Evolutionary conservation across 2,888 invertebrate genomes (phyloP), one percentile per base, ranked within the genome.

Genomic region (Sesia apiformis): DNA sequence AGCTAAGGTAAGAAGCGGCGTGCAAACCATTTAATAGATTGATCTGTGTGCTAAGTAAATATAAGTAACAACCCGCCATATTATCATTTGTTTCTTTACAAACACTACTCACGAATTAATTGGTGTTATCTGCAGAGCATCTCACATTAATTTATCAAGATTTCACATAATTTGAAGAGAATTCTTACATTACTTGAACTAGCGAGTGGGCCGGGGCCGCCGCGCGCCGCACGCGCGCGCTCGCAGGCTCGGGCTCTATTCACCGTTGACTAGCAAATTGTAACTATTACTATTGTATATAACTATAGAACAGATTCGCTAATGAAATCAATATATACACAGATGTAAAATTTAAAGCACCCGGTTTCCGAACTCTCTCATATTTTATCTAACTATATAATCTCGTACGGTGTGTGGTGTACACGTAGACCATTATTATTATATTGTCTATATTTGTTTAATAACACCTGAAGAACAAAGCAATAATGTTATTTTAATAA

Each of bases 321-420:
- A 86, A 85, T 74, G 74, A 84, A 87, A 82, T 76, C 71, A 84
- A 79, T 79, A 79, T 76, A 72, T 84, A 84, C 76, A 85, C 81
- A 81, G 86, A 82, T 88, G 82, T 88, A 85, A 81, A 88, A 81
- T 88, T 86, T 88, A 87, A 86, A 89, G 88, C 88, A 89, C 88
- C 88, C 85, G 86, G 87, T 86, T 87, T 84, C 78, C 84, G 75
- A 82, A 87, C 86, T 88, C 87, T 88, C 88, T 87, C 87, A 77
- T 84, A 79, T 81, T 86, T 84, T 81, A 82, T 80, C 76, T 87
- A 81, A 81, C 74, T 86, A 84, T 84, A 84, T 81, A 84, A 79
- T 80, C 76, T 83, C 76, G 76, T 74, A 76, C 78, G 74, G 76
- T 69, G 72, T 76, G 68, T 81, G 77, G 23, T 77, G 78, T 77